These are phyloP conservation scores for Pemphredon lugubris DNA, from an alignment of 2,888 invertebrate genomes.

Conservation along the genomic window DNA sequence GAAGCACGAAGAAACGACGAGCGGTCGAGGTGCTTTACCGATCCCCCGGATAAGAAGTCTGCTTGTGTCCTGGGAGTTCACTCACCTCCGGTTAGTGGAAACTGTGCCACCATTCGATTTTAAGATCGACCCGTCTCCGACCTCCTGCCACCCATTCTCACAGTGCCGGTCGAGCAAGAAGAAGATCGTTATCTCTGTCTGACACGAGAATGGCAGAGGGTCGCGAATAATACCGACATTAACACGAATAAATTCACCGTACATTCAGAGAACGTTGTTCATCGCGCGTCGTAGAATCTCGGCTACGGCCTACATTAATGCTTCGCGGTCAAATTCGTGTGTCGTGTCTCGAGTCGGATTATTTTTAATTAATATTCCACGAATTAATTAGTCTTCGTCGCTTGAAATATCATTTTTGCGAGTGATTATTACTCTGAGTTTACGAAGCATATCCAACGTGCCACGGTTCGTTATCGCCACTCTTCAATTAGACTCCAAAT, in stretches of 20 bases:
- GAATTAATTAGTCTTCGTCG: not conserved
- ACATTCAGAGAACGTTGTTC: not conserved
- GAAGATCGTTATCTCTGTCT: too few species aligned
- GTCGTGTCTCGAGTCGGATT: too few species aligned
- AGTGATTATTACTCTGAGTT: not conserved
- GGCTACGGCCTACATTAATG: not conserved
- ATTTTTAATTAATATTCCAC: too few species aligned
- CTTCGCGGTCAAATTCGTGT: slow-evolving; percentile 1
- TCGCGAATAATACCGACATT: not conserved
- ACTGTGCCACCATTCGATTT: slow-evolving; percentile 64
- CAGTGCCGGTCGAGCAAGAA: not conserved
- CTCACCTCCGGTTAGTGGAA: slow-evolving; percentile 52
- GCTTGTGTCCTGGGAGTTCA: slow-evolving; percentile 45
- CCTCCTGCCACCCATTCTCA: not conserved
- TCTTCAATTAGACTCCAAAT: too few species aligned
- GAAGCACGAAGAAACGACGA: not conserved
- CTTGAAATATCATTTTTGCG: not conserved
- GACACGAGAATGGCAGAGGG: not conserved
- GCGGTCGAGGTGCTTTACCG: slow-evolving; percentile 1
- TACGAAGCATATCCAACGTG: not conserved
- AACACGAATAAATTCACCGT: not conserved
- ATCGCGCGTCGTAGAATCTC: not conserved
- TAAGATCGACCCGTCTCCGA: slow-evolving; percentile 36
- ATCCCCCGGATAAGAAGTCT: slow-evolving; percentile 7
- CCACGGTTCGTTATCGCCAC: not conserved